phyloP scores from a whole-genome alignment of 2,888 invertebrate species.

The Venusia cambrica region DNA sequence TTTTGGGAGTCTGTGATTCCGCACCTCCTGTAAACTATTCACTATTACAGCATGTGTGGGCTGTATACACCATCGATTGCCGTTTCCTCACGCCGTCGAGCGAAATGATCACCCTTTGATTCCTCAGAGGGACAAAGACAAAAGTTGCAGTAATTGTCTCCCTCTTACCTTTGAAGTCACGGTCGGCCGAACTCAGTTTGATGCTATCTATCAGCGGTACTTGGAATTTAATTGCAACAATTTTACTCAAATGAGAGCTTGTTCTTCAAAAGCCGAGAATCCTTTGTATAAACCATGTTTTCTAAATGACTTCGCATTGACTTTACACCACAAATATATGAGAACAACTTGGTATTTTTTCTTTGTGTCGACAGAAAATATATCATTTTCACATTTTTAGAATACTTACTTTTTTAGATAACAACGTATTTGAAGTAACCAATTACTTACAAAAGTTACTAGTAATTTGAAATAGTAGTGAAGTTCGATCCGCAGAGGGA shows the following conservation, averaged over 20 bases:
- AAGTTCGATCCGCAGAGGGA: too few species aligned
- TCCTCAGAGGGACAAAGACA: conserved; percentile 18
- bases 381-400: too few species aligned
- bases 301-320: not conserved
- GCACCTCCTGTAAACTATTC: too few species aligned
- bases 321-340: too few species aligned
- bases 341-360: too few species aligned
- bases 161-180: conserved; percentile 24
- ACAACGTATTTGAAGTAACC: too few species aligned
- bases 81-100: conserved; percentile 19
- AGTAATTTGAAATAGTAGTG: too few species aligned
- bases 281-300: conserved; percentile 1
- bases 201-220: conserved; percentile 14
- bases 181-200: conserved; percentile 19
- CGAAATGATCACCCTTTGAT: conserved; percentile 24
- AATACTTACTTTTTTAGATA: too few species aligned
- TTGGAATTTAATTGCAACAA: conserved; percentile 21
- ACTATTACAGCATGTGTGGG: too few species aligned
- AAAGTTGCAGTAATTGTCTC: conserved; percentile 29
- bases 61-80: conserved; percentile 5
- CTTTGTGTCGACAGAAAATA: too few species aligned
- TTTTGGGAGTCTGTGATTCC: too few species aligned
- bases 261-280: conserved; percentile 5
- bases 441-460: too few species aligned
- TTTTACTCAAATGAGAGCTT: conserved; percentile 2